Evolutionary conservation across 2,113 vertebrate species (phyloP), one percentile per base, ranked within the genome.

Genomic region (Triplophysa dalaica): DNA sequence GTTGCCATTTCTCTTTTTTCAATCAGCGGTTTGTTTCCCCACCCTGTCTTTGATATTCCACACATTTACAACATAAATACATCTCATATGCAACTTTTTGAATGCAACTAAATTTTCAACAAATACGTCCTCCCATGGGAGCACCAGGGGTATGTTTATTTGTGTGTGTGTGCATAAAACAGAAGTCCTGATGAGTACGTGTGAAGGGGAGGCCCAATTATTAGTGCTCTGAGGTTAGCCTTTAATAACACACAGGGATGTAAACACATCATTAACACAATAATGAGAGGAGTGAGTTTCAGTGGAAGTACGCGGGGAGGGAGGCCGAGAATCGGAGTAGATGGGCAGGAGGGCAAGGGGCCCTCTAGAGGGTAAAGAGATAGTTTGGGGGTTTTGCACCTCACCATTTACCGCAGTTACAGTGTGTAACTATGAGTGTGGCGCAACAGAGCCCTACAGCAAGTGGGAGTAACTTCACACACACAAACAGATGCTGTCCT

Each of bases 191-290:
- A 69, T 67, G 78, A 66, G 70, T 45, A 68, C 41, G 75, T 75
- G 83, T 77, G 78, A 80, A 80, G 78, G 70, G 58, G 70, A 82
- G 70, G 78, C 75, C 75, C 79, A 79, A 81, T 86, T 73, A 81
- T 84, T 83, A 86, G 75, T 66, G 78, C 74, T 73, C 83, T 75
- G 83, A 83, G 82, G 81, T 84, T 81, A 84, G 56, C 69, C 77
- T 86, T 82, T 85, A 85, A 86, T 86, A 82, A 85, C 81, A 86
- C 22, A 82, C 75, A 78, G 60, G 76, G 75, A 79, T 68, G 78
- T 79, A 85, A 85, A 85, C 78, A 80, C 83, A 80, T 86, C 83
- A 86, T 86, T 86, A 86, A 74, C 67, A 79, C 78, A 81, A 56
- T 83, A 86, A 86, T 83, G 75, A 86, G 79, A 72, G 79, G 80